Base-by-base conservation (phyloP, 2,888 invertebrate genomes). In the Bellardia pandia region DNA sequence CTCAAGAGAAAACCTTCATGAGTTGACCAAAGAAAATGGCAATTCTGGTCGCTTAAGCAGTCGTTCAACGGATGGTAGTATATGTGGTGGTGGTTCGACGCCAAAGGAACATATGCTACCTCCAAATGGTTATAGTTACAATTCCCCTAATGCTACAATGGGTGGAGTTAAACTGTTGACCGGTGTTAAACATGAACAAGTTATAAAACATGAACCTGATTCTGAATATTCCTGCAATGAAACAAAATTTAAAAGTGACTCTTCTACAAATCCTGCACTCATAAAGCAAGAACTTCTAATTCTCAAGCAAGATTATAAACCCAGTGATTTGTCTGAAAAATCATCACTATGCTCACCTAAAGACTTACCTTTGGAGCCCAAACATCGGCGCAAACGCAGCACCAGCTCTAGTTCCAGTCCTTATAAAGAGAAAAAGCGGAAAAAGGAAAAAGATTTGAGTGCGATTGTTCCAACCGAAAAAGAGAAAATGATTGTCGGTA, bases 361-460 rank as follows among this genome's bases (percentile, higher is more conserved):
- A 68, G 69, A 83, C 33, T 84, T 84, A 23, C 3, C 74, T 33
- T 16, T 77, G 33, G 88, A 88, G 23, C 76, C 87, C 33, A 91
- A 91, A 82, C 90, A 91, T 14, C 90, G 92, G 30, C 92, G 93
- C 83, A 93, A 94, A 87, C 92, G 93, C 71, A 93, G 92, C 88
- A 91, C 93, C 64, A 93, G 93, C 85, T 92, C 92, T 51, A 92
- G 93, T 87, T 93, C 92, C 60, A 93, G 93, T 90, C 93, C 93
- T 1, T 93, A 92, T 88, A 94, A 94, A 89, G 94, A 93, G 66
- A 94, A 93, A 88, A 93, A 92, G 85, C 91, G 93, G 89, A 93
- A 93, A 93, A 93, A 93, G 89, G 92, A 93, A 77, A 93, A 92
- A 78, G 90, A 90, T 8, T 53, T 62, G 14, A 45, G 42, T 33